Evolutionary conservation across 2,888 invertebrate genomes (phyloP).

Genomic region (Drosophila ustulata): DNA sequence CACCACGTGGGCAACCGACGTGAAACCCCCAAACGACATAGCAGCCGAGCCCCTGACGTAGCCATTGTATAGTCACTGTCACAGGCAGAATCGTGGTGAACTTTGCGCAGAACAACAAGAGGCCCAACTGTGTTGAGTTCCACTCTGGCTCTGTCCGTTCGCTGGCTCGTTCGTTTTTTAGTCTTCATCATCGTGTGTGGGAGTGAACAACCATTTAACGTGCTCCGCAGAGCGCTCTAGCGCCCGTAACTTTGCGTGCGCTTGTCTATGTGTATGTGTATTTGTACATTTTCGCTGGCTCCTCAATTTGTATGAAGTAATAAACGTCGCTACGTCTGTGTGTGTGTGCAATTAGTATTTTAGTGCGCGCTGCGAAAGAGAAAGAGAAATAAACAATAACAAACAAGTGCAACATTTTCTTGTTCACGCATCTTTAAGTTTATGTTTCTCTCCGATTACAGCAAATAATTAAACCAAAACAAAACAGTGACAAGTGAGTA

Average conservation of each 20-base stretch:
- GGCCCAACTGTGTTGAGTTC: conserved; percentile 51
- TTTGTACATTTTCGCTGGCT: conserved; percentile 55
- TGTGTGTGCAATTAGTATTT: conserved; percentile 65
- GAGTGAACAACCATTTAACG: conserved; percentile 54
- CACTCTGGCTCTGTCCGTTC: conserved; percentile 27
- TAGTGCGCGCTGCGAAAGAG: conserved; percentile 32
- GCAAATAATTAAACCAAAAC: conserved; percentile 54
- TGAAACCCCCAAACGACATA: conserved; percentile 46
- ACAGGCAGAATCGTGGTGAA: conserved; percentile 50
- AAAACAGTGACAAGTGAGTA: conserved; percentile 39
- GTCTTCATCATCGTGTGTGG: conserved; percentile 64
- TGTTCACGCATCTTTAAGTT: conserved; percentile 42
- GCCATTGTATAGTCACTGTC: conserved; percentile 27
- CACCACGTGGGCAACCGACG: conserved; percentile 48
- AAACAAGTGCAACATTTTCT: conserved; percentile 34
- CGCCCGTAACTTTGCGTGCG: conserved; percentile 50
- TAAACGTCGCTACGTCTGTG: conserved; percentile 47
- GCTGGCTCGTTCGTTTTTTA: conserved; percentile 31
- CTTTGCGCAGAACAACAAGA: conserved; percentile 14
- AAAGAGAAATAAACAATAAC: conserved; percentile 41
- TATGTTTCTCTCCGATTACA: conserved; percentile 50
- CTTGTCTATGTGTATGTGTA: conserved; percentile 41
- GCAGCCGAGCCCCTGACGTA: conserved; percentile 51
- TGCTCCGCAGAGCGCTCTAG: conserved; percentile 34
- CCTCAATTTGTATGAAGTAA: conserved; percentile 75